Evolutionary conservation across 2,113 vertebrate species (phyloP), one percentile per base, ranked within the genome.

Genomic region (Arenaria interpres): DNA sequence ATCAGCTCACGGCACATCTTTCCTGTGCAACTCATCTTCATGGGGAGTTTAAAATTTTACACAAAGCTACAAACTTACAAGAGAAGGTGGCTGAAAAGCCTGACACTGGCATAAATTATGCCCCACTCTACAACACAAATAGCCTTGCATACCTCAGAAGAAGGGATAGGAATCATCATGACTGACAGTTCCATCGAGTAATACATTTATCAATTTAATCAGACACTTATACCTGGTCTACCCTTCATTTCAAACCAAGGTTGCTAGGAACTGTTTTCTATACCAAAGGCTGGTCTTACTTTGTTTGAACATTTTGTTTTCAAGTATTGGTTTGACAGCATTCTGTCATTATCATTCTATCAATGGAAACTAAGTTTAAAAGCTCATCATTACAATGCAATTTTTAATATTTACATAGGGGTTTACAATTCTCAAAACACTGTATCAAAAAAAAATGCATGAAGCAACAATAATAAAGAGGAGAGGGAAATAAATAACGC

Each of bases 371-470:
- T 21, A 81, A 84, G 59, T 90, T 95, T 88, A 94, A 92, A 96
- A 95, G 57, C 43, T 93, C 80, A 56, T 95, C 95, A 96, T 90
- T 96, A 66, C 35, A 88, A 69, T 95, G 94, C 91, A 82, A 74
- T 14, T 2, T 94, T 97, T 94, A 91, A 85, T 93, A 91, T 89
- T 97, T 93, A 93, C 57, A 50, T 51, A 84, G 30, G 66, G 54
- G n/a, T 96, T 96, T 95, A 73, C 39, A 88, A 95, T 83, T 37
- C 62, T 97, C 81, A 85, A 66, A 96, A 87, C 7, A 6, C 9
- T 74, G 50, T 71, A n/a, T 17, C 33, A 6, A n/a, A 51, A 72
- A 72, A 95, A 62, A 56, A 50, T 46, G 91, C 51, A 88, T 19
- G 37, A 91, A 96, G 56, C 14, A 95, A 86, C 39, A 81, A 50